phyloP scores from a whole-genome alignment of 2,888 invertebrate species.

The Bombylius major region DNA sequence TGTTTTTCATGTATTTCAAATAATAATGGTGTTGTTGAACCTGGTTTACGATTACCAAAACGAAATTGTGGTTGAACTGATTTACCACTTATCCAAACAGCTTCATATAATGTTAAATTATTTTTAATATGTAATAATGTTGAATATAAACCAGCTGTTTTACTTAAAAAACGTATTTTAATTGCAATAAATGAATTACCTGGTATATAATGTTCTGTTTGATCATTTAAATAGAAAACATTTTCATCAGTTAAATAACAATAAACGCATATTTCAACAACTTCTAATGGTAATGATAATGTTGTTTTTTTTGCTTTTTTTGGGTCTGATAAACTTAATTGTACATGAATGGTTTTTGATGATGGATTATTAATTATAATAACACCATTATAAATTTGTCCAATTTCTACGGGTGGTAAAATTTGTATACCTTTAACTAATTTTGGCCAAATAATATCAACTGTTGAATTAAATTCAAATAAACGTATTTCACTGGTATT shows the following conservation, averaged over 20 bases:
- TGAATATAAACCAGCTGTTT: constrained; percentile 27
- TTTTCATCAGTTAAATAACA: constrained; percentile 30
- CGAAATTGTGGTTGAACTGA: constrained; percentile 80
- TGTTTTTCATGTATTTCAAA: constrained; percentile 60
- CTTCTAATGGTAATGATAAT: constrained; percentile 30
- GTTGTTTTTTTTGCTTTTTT: constrained; percentile 24
- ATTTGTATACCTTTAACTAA: constrained; percentile 26
- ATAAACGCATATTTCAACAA: constrained; percentile 28
- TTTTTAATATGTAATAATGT: constrained; percentile 51
- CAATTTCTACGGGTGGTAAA: constrained; percentile 30
- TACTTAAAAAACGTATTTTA: constrained; percentile 27
- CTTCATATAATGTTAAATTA: constrained; percentile 85
- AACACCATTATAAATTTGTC: constrained; percentile 26
- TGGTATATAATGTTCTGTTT: constrained; percentile 23
- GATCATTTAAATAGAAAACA: constrained; percentile 28
- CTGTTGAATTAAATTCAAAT: constrained; percentile 30
- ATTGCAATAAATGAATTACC: constrained; percentile 24
- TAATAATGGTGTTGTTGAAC: constrained; percentile 56
- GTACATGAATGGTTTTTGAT: constrained; percentile 25
- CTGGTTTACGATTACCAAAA: constrained; percentile 76
- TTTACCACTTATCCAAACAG: constrained; percentile 66
- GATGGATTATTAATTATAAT: constrained; percentile 32
- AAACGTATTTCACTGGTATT: constrained; percentile 30
- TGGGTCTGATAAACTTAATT: constrained; percentile 30
- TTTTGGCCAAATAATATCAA: constrained; percentile 35